phyloP scores from a whole-genome alignment of 1,140 invertebrate genomes.

The Leptinotarsa defecta region DNA sequence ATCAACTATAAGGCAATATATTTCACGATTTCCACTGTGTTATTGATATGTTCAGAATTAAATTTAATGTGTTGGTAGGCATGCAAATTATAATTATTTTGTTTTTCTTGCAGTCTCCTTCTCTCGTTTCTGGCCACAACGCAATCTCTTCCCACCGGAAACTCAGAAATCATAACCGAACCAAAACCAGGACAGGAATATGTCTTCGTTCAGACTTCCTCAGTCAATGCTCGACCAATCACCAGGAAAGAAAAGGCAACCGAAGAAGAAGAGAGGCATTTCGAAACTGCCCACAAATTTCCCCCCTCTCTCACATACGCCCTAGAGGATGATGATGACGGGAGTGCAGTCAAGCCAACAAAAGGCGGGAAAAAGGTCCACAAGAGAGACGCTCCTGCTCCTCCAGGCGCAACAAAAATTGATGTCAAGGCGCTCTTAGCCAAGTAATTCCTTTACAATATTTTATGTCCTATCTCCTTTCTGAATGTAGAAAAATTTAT shows the following conservation, averaged over 20 bases:
- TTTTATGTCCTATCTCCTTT: too few relatives aligned
- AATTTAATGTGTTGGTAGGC: too few relatives aligned
- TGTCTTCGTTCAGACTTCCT: constrained; percentile 50
- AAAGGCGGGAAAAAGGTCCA: constrained; percentile 37
- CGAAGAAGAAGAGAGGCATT: constrained; percentile 37
- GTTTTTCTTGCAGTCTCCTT: constrained; percentile 46
- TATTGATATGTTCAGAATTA: too few relatives aligned
- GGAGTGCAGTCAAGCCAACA: constrained; percentile 27
- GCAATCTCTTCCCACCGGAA: constrained; percentile 29
- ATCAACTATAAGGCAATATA: too few relatives aligned
- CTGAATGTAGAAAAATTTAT: too few relatives aligned
- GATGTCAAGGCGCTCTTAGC: constrained; percentile 50
- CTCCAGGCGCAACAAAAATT: constrained; percentile 53
- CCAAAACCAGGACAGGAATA: constrained; percentile 52
- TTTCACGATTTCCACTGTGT: too few relatives aligned
- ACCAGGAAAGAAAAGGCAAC: constrained; percentile 48
- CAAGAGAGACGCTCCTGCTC: constrained; percentile 49
- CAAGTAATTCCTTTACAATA: constrained; percentile 39
- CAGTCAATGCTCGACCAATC: constrained; percentile 43
- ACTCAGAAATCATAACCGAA: constrained; percentile 43
- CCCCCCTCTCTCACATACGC: constrained; percentile 47
- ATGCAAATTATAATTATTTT: not conserved
- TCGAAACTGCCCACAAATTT: constrained; percentile 55
- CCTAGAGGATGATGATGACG: constrained; percentile 43
- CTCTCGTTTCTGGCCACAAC: constrained; percentile 21